Base-by-base conservation (phyloP, 1,140 invertebrate genomes). In the Bilobella aurantiaca region DNA sequence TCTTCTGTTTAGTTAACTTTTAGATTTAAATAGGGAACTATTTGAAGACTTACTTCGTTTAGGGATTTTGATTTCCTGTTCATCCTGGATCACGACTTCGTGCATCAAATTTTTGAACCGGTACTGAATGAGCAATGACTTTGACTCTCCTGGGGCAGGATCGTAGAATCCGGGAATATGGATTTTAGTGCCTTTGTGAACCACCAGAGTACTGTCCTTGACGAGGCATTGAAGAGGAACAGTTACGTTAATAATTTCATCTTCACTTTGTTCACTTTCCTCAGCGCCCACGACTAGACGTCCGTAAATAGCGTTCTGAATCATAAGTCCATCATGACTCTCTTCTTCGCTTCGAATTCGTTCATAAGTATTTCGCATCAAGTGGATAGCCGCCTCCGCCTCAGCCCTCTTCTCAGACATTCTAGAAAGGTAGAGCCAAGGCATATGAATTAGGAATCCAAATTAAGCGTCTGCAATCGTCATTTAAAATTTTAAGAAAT, bases 141-240 rank as follows among this genome's bases (percentile, higher is more conserved):
- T 99, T 3, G 91, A 87, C 71, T 97, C 93, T 1, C 93, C 92
- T 21, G 95, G 83, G 75, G 91, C 93, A 0, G 94, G 93, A 78
- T 98, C 96, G 78, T 91, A 98, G 78, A 99, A 98, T 29, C 96
- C 96, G 34, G 94, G 90, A 59, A 98, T 37, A 75, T 69, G 74
- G 78, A 96, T 93, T 84, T 96, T 97, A 28, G 88, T 86, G 21
- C 86, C 83, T 71, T 90, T 87, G 67, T 93, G 86, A 29, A 98
- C 79, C 53, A 90, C 83, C 14, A 98, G 79, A 76, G 86, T 87
- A 2, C 91, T 91, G 75, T 96, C 89, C 75, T 89, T 92, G 25
- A 97, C 90, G 68, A 97, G 82, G 75, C 93, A 93, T 76, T 98
- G 96, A 21, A 98, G 74, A 1, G 92, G 91, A 71, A 96, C 84